A percentile compares a stretch with the other conserved stretches of the same genome.
These are phyloP conservation scores for Drosophila lacteicornis DNA, from an alignment of 1,140 invertebrate genomes.

Conservation along the genomic window DNA sequence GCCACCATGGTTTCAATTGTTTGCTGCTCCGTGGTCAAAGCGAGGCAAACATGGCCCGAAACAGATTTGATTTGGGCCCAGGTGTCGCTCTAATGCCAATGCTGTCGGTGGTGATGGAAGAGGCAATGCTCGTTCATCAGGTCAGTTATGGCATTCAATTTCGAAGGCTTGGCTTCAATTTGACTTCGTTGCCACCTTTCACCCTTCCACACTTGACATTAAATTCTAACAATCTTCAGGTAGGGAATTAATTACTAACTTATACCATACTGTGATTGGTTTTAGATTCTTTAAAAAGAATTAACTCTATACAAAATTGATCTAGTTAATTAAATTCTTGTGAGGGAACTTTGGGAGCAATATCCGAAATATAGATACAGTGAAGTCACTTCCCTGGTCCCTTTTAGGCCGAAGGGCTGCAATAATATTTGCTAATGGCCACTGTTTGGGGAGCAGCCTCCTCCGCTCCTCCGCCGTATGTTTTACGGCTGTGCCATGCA, in stretches of 20 bases:
- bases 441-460: constrained; percentile 28
- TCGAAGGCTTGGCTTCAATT: constrained; percentile 3
- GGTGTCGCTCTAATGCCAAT: constrained; percentile 30
- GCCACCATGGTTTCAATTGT: constrained; percentile 36
- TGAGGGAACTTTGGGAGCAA: not conserved
- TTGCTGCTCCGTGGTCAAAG: constrained; percentile 35
- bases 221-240: no score
- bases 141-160: constrained; percentile 7
- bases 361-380: not conserved
- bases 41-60: constrained; percentile 47
- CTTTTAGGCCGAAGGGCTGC: constrained; percentile 29
- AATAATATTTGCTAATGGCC: constrained; percentile 77
- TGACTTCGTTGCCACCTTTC: not conserved
- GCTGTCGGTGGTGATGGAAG: not conserved
- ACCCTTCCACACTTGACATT: no score
- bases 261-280: not conserved
- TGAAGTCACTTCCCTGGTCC: not conserved
- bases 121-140: constrained; percentile 9
- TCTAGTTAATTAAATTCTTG: not conserved
- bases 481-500: constrained; percentile 48
- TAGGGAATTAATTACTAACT: not conserved
- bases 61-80: constrained; percentile 48
- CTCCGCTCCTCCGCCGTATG: constrained; percentile 17
- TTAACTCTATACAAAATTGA: not conserved
- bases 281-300: no score